phyloP scores from a whole-genome alignment of 2,113 vertebrate genomes.

The Suricata suricatta region DNA sequence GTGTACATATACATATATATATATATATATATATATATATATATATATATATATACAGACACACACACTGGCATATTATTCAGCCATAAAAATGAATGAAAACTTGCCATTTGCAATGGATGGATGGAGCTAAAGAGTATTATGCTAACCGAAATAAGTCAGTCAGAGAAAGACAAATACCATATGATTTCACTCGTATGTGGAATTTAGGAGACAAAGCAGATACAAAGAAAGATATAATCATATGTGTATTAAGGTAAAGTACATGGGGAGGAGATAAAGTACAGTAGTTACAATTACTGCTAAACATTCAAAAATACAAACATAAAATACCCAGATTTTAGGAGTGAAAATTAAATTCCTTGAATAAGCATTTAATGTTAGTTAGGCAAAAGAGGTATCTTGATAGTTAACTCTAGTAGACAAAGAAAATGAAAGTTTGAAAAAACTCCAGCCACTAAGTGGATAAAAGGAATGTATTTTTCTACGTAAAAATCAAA shows the following conservation, averaged over 20 bases:
- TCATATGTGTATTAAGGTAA: conserved; percentile 53
- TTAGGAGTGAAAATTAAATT: conserved; percentile 31
- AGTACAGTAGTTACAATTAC: conserved; percentile 36
- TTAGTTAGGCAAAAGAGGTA: background rate
- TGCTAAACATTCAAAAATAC: background rate
- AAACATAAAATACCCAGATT: background rate
- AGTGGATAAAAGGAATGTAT: background rate
- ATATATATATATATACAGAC: too few species aligned
- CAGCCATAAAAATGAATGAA: background rate
- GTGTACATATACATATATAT: too few species aligned
- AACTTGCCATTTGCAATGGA: background rate
- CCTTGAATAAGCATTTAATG: background rate
- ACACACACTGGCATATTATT: background rate
- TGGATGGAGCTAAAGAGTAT: background rate
- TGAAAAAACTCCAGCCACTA: background rate
- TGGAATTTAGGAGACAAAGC: background rate
- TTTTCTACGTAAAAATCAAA: background rate
- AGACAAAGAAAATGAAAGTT: background rate
- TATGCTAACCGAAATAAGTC: background rate
- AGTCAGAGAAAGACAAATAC: background rate
- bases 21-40: too few species aligned
- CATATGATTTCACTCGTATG: background rate
- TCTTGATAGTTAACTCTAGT: background rate
- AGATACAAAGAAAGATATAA: background rate
- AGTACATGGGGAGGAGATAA: conserved; percentile 33